A percentile compares a stretch with the other conserved stretches of the same genome.
phyloP scores from a whole-genome alignment of 2,797 vertebrate genomes.

The Myotis planiceps region DNA sequence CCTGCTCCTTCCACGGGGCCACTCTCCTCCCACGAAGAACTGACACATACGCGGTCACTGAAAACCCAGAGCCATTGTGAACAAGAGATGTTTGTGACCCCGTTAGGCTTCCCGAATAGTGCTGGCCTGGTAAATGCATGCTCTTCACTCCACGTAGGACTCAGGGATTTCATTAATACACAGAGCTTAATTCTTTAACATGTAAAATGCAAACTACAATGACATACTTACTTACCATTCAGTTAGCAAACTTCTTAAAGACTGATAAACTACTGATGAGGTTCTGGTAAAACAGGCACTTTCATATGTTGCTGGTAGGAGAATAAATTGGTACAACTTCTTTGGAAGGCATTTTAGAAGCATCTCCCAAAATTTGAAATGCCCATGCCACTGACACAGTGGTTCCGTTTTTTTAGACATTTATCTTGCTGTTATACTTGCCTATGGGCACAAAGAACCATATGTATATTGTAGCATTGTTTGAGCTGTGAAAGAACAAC shows the following conservation, averaged over 20 bases:
- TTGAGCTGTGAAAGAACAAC: conserved; percentile 3
- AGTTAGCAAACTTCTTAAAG: neutral
- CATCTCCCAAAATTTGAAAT: neutral
- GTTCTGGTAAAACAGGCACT: neutral
- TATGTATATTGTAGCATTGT: neutral
- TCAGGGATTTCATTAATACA: neutral
- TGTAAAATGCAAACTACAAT: neutral
- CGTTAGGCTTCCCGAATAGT: neutral
- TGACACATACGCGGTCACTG: neutral
- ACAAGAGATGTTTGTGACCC: neutral
- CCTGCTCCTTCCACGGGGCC: neutral
- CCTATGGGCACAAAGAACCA: neutral
- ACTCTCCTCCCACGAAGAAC: neutral
- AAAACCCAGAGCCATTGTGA: neutral
- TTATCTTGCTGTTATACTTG: neutral
- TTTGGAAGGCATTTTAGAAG: conserved; percentile 39
- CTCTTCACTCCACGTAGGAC: neutral
- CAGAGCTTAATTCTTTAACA: neutral
- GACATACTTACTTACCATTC: neutral
- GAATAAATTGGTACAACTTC: neutral
- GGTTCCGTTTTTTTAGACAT: neutral
- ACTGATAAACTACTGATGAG: neutral
- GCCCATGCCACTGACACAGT: neutral
- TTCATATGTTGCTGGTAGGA: neutral
- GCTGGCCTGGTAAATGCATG: neutral